These are phyloP conservation scores for Chrysotoxum bicinctum DNA, from an alignment of 2,888 invertebrate species.

Conservation along the genomic window DNA sequence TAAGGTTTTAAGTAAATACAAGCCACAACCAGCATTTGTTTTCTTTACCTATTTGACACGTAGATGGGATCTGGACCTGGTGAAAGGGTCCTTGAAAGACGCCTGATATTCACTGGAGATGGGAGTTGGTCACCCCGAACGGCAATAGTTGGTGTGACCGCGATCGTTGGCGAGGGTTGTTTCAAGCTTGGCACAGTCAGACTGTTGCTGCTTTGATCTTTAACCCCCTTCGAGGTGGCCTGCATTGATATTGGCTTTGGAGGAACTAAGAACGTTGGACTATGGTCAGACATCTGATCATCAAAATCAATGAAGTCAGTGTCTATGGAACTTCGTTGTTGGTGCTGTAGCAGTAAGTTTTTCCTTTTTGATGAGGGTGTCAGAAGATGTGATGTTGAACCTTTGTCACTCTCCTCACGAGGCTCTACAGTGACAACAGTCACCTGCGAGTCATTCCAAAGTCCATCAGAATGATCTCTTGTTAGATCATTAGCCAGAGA, in stretches of 20 bases:
- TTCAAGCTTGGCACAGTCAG: constrained; percentile 65
- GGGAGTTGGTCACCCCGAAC: constrained; percentile 36
- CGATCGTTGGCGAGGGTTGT: constrained; percentile 82
- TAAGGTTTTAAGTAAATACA: not conserved
- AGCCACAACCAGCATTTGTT: not conserved
- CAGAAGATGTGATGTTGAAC: constrained; percentile 84
- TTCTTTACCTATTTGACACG: constrained; percentile 46
- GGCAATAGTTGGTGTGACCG: constrained; percentile 83
- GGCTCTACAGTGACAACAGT: constrained; percentile 89
- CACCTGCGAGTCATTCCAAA: constrained; percentile 95
- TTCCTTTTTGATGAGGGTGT: constrained; percentile 91
- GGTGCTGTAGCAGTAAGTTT: constrained; percentile 90
- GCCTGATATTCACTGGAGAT: constrained; percentile 36
- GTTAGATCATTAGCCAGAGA: constrained; percentile 90
- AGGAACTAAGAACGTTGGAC: constrained; percentile 65
- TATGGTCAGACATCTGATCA: constrained; percentile 84
- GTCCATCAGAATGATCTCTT: constrained; percentile 92
- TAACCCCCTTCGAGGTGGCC: constrained; percentile 60
- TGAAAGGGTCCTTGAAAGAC: constrained; percentile 47
- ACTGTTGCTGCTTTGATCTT: constrained; percentile 63
- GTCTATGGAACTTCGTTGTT: constrained; percentile 92
- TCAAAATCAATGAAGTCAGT: constrained; percentile 91
- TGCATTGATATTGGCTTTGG: constrained; percentile 57
- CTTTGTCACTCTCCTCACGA: constrained; percentile 79
- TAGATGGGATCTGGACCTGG: constrained; percentile 33